Conservation (phyloP, 2,888 invertebrate species). For the Allophyes oxyacanthae region DNA sequence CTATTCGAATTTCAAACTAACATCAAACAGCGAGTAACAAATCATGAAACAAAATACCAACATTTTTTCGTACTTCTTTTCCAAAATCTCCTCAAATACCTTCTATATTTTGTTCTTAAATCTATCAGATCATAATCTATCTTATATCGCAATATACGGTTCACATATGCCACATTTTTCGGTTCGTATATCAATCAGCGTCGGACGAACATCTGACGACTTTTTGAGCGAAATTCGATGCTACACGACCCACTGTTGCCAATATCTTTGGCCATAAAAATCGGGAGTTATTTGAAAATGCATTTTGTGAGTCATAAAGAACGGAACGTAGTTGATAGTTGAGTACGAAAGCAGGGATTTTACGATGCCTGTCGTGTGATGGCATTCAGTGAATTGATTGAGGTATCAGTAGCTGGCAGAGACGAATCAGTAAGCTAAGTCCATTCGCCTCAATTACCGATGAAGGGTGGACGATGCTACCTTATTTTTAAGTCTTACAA, state of each 20-base stretch:
- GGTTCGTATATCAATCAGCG: slow-evolving; percentile 75
- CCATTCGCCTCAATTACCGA: too few species aligned
- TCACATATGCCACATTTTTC: slow-evolving; percentile 20
- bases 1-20: too few species aligned
- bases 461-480: too few species aligned
- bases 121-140: slow-evolving; percentile 40
- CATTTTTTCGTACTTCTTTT: not conserved
- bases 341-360: slow-evolving; percentile 17
- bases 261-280: slow-evolving; percentile 50
- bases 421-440: not conserved
- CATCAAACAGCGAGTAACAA: too few species aligned
- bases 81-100: not conserved
- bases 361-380: slow-evolving; percentile 12
- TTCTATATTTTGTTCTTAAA: slow-evolving; percentile 33
- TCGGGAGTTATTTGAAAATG: slow-evolving; percentile 40
- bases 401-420: not conserved
- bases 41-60: not conserved
- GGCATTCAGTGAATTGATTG: slow-evolving; percentile 3
- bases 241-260: slow-evolving; percentile 33
- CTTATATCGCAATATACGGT: slow-evolving; percentile 34
- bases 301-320: slow-evolving; percentile 44
- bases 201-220: slow-evolving; percentile 70
- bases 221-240: slow-evolving; percentile 77
- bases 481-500: too few species aligned
- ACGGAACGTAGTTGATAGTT: not conserved